Evolutionary conservation across 2,797 vertebrate genomes (phyloP).

Genomic region (Sebastiscus albofasciatus): DNA sequence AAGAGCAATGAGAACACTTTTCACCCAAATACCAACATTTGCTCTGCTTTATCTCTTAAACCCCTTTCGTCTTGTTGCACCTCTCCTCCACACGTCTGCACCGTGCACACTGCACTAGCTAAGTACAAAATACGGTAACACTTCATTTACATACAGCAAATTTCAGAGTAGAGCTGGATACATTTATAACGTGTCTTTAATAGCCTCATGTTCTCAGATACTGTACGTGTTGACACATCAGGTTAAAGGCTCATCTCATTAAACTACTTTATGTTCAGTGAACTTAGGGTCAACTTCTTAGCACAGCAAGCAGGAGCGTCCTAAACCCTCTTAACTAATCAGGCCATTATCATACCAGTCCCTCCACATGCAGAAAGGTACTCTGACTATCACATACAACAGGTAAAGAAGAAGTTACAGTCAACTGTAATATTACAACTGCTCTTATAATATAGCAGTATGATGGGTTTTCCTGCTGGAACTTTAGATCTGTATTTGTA

Average conservation of each 20-base stretch:
- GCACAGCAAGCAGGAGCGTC: slow-evolving; percentile 13
- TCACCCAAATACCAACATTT: not conserved
- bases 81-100: not conserved
- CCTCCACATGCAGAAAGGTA: not conserved
- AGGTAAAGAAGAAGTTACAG: not conserved
- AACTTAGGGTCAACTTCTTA: slow-evolving; percentile 55
- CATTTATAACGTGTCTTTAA: not conserved
- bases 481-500: not conserved
- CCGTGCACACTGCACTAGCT: not conserved
- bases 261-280: slow-evolving; percentile 25
- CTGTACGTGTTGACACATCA: not conserved
- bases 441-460: not conserved
- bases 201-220: not conserved
- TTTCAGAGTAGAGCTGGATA: not conserved
- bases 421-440: not conserved
- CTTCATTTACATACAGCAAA: too few species aligned
- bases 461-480: not conserved
- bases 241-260: slow-evolving; percentile 19
- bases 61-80: not conserved
- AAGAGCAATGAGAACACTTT: not conserved
- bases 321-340: slow-evolving; percentile 60
- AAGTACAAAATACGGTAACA: not conserved
- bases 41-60: not conserved
- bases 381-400: not conserved
- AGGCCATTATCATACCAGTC: slow-evolving; percentile 16